Percentiles rank a stretch among this genome's conserved stretches.
Conservation (phyloP, 2,888 invertebrate genomes). For the Lochmaea capreae region DNA sequence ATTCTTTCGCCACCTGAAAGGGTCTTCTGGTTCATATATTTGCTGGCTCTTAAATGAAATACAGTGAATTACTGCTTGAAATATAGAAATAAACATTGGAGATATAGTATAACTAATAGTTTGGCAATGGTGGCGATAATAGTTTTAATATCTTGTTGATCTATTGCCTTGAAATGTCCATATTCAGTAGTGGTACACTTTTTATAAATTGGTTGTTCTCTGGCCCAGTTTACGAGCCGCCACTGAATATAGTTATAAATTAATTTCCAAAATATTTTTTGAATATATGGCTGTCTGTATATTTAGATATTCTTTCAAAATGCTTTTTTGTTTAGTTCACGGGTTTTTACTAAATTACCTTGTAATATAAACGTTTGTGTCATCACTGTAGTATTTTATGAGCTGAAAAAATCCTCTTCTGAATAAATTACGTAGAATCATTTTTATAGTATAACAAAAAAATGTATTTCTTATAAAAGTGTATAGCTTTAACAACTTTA, state of each 20-base stretch:
- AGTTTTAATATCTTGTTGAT: no score
- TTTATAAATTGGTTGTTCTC: no score
- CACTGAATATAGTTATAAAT: no score
- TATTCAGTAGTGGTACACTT: no score
- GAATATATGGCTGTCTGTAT: background rate
- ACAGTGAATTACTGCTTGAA: background rate
- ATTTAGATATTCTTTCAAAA: background rate
- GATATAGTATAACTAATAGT: background rate
- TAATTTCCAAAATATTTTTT: no score
- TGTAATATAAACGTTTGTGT: background rate
- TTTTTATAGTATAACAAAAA: background rate
- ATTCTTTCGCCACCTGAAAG: constrained; percentile 36
- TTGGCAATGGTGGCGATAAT: background rate
- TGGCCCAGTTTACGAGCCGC: no score
- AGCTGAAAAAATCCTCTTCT: background rate
- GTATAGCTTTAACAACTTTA: no score
- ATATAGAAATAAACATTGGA: background rate
- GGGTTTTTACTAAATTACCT: background rate
- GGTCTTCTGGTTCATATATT: constrained; percentile 38
- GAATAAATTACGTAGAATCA: background rate
- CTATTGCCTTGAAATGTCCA: no score
- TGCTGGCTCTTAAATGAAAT: constrained; percentile 38
- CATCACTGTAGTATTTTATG: background rate
- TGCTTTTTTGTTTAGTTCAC: background rate
- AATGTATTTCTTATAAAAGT: no score